Evolutionary conservation across 1,140 invertebrate genomes (phyloP).

Genomic region (Medauroidea extradentata): DNA sequence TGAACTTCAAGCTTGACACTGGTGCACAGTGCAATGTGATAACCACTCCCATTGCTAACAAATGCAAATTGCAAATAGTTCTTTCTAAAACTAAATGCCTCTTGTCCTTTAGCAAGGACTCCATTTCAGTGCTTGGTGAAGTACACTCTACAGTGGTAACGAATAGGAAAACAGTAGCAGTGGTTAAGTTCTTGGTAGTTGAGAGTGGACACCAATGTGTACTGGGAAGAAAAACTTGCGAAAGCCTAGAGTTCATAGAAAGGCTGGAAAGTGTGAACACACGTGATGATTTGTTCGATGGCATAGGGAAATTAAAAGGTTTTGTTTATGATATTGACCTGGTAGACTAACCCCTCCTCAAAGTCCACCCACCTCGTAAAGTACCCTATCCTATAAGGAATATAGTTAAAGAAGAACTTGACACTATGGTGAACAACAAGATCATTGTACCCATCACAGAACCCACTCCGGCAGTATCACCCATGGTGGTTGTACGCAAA

Average conservation of each 20-base stretch:
- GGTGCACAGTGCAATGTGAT: not conserved
- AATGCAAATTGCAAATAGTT: not conserved
- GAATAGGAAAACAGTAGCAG: not conserved
- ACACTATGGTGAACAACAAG: conserved; percentile 7
- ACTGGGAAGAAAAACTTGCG: not conserved
- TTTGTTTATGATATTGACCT: conserved; percentile 13
- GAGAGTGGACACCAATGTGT: not conserved
- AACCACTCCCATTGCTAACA: not conserved
- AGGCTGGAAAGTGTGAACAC: not conserved
- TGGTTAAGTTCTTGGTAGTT: not conserved
- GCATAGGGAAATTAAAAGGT: conserved; percentile 9
- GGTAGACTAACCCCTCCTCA: conserved; percentile 9
- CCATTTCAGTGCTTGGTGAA: not conserved
- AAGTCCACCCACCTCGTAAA: conserved; percentile 7
- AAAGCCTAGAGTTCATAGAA: not conserved
- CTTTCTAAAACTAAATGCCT: not conserved
- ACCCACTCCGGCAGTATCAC: conserved; percentile 12
- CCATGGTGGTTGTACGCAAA: conserved; percentile 10
- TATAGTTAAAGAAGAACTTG: conserved; percentile 9
- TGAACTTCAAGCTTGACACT: not conserved
- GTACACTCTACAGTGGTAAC: not conserved
- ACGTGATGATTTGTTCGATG: not conserved
- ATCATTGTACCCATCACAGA: conserved; percentile 11
- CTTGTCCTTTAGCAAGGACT: not conserved
- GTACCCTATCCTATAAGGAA: conserved; percentile 9